These are phyloP conservation scores for Eretmochelys imbricata DNA, from an alignment of 2,113 vertebrate species.

Conservation along the genomic window DNA sequence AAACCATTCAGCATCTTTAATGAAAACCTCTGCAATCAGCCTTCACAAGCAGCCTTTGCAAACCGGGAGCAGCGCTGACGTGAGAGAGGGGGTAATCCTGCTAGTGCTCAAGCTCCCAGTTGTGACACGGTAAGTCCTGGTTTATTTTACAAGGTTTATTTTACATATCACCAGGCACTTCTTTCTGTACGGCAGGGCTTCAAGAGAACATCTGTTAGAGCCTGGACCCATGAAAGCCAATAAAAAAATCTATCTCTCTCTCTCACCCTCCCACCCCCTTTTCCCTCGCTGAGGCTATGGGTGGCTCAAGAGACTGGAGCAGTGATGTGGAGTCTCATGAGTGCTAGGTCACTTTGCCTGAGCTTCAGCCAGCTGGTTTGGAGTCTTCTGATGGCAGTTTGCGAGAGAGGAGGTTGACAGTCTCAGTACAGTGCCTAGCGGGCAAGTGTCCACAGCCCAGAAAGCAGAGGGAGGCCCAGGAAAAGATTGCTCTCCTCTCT, in stretches of 20 bases:
- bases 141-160: not conserved
- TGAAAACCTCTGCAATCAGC: slow-evolving; percentile 7
- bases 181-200: no score
- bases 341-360: not conserved
- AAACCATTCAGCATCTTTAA: slow-evolving; percentile 54
- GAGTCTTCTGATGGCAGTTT: not conserved
- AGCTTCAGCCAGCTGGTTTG: not conserved
- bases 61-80: not conserved
- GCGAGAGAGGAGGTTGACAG: not conserved
- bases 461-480: not conserved
- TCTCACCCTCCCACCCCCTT: not conserved
- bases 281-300: not conserved
- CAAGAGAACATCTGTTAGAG: not conserved
- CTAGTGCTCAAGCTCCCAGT: not conserved
- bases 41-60: not conserved
- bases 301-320: not conserved
- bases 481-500: not conserved
- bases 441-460: not conserved
- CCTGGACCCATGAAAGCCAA: not conserved
- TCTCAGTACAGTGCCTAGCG: not conserved
- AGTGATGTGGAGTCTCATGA: not conserved
- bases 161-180: not conserved
- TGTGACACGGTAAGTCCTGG: no score
- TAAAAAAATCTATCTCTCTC: not conserved
- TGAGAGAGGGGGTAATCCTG: not conserved